A percentile compares a stretch with the other conserved stretches of the same genome.
phyloP scores from a whole-genome alignment of 2,888 invertebrate species.

The Archips crataeganus region DNA sequence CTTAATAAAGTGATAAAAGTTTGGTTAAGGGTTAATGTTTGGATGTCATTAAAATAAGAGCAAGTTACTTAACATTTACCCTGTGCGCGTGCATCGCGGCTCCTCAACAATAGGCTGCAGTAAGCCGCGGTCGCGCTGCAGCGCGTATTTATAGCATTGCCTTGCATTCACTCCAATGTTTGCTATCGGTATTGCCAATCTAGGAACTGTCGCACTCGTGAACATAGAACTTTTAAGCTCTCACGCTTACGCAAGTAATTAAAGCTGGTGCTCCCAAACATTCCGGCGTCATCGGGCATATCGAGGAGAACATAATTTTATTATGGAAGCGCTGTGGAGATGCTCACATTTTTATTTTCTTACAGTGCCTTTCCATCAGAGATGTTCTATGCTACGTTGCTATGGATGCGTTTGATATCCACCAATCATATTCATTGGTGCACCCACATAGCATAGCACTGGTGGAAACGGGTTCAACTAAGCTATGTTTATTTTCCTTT shows the following conservation, averaged over 20 bases:
- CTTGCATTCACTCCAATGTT: constrained; percentile 74
- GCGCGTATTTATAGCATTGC: constrained; percentile 72
- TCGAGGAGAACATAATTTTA: too few relatives aligned
- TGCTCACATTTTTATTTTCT: too few relatives aligned
- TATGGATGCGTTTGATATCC: too few relatives aligned
- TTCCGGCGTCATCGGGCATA: neutral
- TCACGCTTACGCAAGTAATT: constrained; percentile 20
- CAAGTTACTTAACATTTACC: constrained; percentile 55
- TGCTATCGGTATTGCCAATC: constrained; percentile 56
- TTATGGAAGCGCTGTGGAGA: too few relatives aligned
- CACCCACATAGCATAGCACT: too few relatives aligned
- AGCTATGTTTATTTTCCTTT: too few relatives aligned
- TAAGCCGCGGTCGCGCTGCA: constrained; percentile 56
- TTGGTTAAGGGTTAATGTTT: too few relatives aligned
- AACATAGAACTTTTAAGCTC: constrained; percentile 22
- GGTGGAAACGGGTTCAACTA: too few relatives aligned
- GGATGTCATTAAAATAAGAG: neutral
- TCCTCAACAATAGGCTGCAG: constrained; percentile 63
- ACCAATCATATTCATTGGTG: too few relatives aligned
- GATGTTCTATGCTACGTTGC: too few relatives aligned
- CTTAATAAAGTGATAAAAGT: too few relatives aligned
- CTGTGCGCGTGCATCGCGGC: constrained; percentile 61
- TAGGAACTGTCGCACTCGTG: constrained; percentile 28
- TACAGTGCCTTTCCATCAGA: too few relatives aligned
- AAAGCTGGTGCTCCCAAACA: neutral